phyloP scores from a whole-genome alignment of 2,113 vertebrate species.

The Turdus rufiventris region DNA sequence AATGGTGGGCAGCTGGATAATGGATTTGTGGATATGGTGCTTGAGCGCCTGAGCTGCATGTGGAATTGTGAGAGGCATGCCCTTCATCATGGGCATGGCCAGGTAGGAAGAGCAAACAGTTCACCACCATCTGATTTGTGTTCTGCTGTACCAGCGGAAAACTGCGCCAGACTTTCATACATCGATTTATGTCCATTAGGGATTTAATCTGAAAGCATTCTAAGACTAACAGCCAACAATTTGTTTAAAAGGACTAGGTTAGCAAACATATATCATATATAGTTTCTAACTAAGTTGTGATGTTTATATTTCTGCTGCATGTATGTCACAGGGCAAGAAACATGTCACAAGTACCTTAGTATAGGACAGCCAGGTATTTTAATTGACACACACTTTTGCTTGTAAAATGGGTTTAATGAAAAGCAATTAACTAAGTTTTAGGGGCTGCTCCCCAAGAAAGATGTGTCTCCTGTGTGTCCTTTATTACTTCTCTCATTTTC shows the following conservation, averaged over 20 bases:
- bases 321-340: background rate
- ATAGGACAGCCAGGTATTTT: background rate
- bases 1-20: background rate
- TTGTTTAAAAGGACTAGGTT: background rate
- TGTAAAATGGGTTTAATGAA: background rate
- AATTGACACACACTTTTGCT: background rate
- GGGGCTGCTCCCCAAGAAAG: background rate
- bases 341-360: background rate
- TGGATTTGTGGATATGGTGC: background rate
- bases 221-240: background rate
- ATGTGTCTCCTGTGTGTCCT: background rate
- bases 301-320: background rate
- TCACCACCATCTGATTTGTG: background rate
- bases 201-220: constrained; percentile 2
- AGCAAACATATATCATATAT: background rate
- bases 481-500: background rate
- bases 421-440: background rate
- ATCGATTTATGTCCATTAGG: background rate
- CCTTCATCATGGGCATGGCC: background rate
- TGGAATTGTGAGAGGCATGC: background rate
- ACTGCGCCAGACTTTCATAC: background rate
- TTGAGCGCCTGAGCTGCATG: background rate
- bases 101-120: background rate
- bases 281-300: background rate
- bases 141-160: background rate